Evolutionary conservation across 2,888 invertebrate genomes (phyloP), one percentile per base, ranked within the genome.

Genomic region (Philopedon plagiatum): DNA sequence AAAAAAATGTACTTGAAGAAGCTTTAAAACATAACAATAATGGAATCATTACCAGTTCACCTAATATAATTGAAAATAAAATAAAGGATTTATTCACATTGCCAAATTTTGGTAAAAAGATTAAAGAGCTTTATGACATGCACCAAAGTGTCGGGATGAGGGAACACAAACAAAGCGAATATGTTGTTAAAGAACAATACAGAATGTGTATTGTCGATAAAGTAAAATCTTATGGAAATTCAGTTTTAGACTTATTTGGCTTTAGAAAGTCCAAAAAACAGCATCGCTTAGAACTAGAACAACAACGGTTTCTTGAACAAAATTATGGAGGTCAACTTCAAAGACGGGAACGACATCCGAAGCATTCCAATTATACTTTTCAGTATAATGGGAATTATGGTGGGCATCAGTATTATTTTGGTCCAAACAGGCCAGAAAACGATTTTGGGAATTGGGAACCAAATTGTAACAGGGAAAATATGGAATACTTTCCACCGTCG

Each of bases 21-120:
- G 78, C 77, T 4, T 54, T 80, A 2, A 32, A 69, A 32, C 44
- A 57, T 13, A 29, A n/a, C n/a, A n/a, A 46, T 21, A 56, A 32
- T 13, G 57, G 18, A 13, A 23, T 34, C 5, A 19, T 57, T 46
- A 32, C 32, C 32, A 44, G 5, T 21, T 57, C 65, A 7, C 76
- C 81, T 0, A 71, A 80, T 54, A 74, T 77, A 23, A 76, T 83
- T 21, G 73, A 76, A 18, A 60, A 74, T 0, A 66, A 62, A n/a
- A 76, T 82, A 23, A 51, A 77, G 18, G 68, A 74, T 4, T 73
- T 83, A 46, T 82, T 80, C 66, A 76, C 73, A 5, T 70, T 83
- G 37, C 78, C 78, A 62, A 77, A 80, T 54, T 80, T 77, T 60
- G 83, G 83, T 1, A 66, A 74, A 13, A 81, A 80, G 67, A 81